A percentile compares a stretch with the other conserved stretches of the same genome.
phyloP scores from a whole-genome alignment of 2,888 invertebrate genomes.

The Drosophila atripex region DNA sequence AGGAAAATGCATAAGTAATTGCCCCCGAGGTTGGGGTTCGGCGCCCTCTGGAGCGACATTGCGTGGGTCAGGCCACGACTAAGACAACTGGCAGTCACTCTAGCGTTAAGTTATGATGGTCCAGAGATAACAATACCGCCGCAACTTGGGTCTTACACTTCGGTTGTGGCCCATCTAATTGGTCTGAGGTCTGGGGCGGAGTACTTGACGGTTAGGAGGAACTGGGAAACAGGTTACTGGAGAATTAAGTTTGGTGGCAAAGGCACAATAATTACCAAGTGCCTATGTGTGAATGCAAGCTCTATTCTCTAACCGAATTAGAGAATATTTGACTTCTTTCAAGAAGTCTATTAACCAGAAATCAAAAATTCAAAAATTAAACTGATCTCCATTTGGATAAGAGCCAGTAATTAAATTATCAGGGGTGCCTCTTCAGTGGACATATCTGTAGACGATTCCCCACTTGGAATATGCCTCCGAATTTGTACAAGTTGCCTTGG shows the following conservation, averaged over 20 bases:
- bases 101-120: slow-evolving; percentile 70
- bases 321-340: background rate
- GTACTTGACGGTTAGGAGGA: background rate
- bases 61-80: slow-evolving; percentile 60
- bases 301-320: background rate
- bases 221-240: slow-evolving; percentile 40
- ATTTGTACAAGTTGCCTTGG: slow-evolving; percentile 22
- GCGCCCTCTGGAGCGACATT: slow-evolving; percentile 59
- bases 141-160: slow-evolving; percentile 51
- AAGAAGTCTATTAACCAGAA: background rate
- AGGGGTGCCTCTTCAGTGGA: slow-evolving; percentile 5
- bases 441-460: slow-evolving; percentile 26
- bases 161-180: slow-evolving; percentile 70
- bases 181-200: slow-evolving; percentile 35
- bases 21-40: slow-evolving; percentile 59
- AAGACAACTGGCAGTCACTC: slow-evolving; percentile 71
- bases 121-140: slow-evolving; percentile 54
- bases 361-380: slow-evolving; percentile 2
- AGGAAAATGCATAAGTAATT: slow-evolving; percentile 61
- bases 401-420: slow-evolving; percentile 33
- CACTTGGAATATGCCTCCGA: slow-evolving; percentile 37
- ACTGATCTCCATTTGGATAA: slow-evolving; percentile 19
- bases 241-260: background rate
- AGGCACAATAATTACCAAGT: slow-evolving; percentile 6
- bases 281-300: slow-evolving; percentile 13